These are phyloP conservation scores for Bagarius yarrelli DNA, from an alignment of 2,113 vertebrate genomes.

Conservation along the genomic window DNA sequence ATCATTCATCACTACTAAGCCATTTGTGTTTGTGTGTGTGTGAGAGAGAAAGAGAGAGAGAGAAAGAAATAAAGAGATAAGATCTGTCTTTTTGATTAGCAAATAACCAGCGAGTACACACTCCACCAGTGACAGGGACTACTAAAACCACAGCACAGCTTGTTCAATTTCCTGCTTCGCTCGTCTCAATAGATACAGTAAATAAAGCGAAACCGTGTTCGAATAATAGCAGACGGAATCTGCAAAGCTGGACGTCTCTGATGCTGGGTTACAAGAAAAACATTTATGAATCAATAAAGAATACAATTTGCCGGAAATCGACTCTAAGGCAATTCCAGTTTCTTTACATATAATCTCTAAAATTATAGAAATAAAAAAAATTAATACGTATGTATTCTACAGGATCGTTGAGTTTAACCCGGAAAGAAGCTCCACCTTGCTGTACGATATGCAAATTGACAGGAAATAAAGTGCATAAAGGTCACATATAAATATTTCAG, in stretches of 20 bases:
- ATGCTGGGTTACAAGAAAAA: background rate
- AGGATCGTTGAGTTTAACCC: too few relatives aligned
- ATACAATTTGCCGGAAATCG: background rate
- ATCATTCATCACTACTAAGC: background rate
- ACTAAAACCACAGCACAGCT: background rate
- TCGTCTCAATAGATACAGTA: slow-evolving; percentile 7
- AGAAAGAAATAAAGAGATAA: background rate
- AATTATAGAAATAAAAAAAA: background rate
- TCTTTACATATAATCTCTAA: background rate
- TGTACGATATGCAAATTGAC: background rate
- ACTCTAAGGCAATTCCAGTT: background rate
- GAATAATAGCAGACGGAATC: slow-evolving; percentile 2
- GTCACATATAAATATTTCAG: background rate
- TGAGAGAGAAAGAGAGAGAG: background rate
- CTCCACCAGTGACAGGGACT: background rate
- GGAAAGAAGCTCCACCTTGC: background rate
- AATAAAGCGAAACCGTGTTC: slow-evolving; percentile 4
- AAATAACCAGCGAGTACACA: slow-evolving; percentile 35
- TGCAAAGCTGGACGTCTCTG: background rate
- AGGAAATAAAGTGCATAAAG: background rate
- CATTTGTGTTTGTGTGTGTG: background rate
- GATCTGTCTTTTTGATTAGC: slow-evolving; percentile 18
- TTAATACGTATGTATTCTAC: too few relatives aligned
- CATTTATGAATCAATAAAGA: background rate
- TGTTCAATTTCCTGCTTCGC: slow-evolving; percentile 34